Base-by-base conservation (phyloP, 2,797 vertebrate species). In the Micrastur ruficollis region DNA sequence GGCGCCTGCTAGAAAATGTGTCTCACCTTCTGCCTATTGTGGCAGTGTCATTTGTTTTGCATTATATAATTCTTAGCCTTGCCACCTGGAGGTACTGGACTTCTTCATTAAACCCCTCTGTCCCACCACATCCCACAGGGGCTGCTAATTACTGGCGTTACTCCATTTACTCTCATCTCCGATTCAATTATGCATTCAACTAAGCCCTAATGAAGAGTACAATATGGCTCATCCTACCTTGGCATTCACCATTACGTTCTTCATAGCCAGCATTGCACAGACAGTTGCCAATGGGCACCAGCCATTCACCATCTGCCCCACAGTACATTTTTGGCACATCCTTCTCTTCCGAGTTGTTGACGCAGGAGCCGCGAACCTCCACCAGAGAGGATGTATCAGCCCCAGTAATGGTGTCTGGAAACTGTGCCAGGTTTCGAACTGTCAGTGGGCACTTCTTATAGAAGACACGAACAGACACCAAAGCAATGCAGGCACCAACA, bases 321-420 rank as follows among this genome's bases (percentile, higher is more conserved):
- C 99, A 99, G 98, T 99, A 99, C 99, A 99, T 99, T 98, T 99
- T 99, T 93, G 99, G 99, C 97, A 99, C 99, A 97, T 99, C 99
- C 96, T 99, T 99, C 96, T 99, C 99, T 96, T 99, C 99, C 0
- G 99, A 99, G 97, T 99, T 99, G 98, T 99, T 99, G 98, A 99
- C 99, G 63, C 99, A 99, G 18, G 99, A 99, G 93, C 99, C 99
- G 2, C 99, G 98, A 91, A 99, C 99, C 96, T 99, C 99, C 98
- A 99, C 99, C 92, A 99, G 98, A 2, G 99, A 99, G 46, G 99
- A 99, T 1, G 99, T 99, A 86, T 99, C 99, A 1, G 99, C 99
- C 32, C 99, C 99, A 0, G 99, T 99, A 80, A 99, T 98, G 71
- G 99, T 99, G 93, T 99, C 99, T 1, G 99, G 99, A 97, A 99